Evolutionary conservation across 2,797 vertebrate genomes (phyloP), one percentile per base, ranked within the genome.

Genomic region (Benthosema pterotum): DNA sequence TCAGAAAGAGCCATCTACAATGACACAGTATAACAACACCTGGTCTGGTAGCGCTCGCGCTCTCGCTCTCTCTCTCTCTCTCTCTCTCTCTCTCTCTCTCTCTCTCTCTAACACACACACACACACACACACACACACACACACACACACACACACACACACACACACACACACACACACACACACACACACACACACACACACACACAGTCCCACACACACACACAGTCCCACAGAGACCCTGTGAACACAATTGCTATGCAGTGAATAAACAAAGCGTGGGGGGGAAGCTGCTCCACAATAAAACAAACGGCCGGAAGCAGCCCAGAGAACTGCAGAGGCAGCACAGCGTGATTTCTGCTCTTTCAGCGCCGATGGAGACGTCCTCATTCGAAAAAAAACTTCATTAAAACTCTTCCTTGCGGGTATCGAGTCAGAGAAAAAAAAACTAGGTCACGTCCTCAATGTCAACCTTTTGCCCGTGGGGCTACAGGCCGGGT

Each of bases 281-380:
- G 32, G 11, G 63, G 45, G 67, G 67, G 72, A 82, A 86, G 62
- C 63, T 56, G 58, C 42, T 56, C 48, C 45, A 72, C 72, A 81
- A 80, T 81, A 79, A 87, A 87, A 84, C 63, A 81, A 84, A 84
- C 63, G 71, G 48, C 80, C 80, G 83, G 79, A 87, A 85, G 60
- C 55, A 25, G 61, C 8, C 11, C 17, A 60, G 69, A 60, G 69
- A 77, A 80, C 47, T 64, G 74, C 77, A 57, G 46, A 65, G 52
- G 47, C 60, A 77, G 67, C 65, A 68, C 55, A 42, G 57, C 6
- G n/a, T 15, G 11, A 13, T 49, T 57, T 61, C 42, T 64, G 51
- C 52, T 57, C 43, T 56, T 74, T 71, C 69, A 75, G 66, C 64
- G 74, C 18, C 28, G 16, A 78, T 65, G 53, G 69, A 85, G 75